Evolutionary conservation across 2,888 invertebrate genomes (phyloP).

Genomic region (Callyntrura guangdongensis): DNA sequence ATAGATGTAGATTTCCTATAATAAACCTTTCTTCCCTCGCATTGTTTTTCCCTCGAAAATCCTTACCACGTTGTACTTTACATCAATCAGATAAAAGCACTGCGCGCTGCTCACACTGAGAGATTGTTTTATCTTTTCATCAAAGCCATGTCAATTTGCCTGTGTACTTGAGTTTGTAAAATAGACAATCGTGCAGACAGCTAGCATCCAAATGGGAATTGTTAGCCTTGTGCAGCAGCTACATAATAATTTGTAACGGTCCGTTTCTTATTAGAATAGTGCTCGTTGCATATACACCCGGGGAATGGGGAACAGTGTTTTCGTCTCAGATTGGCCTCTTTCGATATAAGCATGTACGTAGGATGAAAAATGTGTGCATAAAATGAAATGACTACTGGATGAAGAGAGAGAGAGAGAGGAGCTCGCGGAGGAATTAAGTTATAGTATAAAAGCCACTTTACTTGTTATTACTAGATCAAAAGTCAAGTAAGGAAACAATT

Average conservation of each 20-base stretch:
- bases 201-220: background rate
- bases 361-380: background rate
- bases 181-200: background rate
- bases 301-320: background rate
- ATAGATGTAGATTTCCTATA: conserved; percentile 9
- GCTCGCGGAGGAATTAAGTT: conserved; percentile 45
- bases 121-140: conserved; percentile 23
- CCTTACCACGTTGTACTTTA: background rate
- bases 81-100: background rate
- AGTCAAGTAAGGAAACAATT: conserved; percentile 53
- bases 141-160: conserved; percentile 21
- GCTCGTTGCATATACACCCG: too few relatives aligned
- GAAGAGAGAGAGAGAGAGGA: background rate
- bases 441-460: conserved; percentile 32
- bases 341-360: background rate
- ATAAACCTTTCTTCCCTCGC: background rate
- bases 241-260: conserved; percentile 23
- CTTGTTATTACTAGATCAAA: conserved; percentile 46
- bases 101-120: background rate
- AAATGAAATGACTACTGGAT: background rate
- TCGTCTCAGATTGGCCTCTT: conserved; percentile 19
- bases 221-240: background rate
- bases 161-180: background rate
- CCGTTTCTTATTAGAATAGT: background rate
- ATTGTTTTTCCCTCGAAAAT: background rate